Percentiles rank a stretch among this genome's conserved stretches.
Evolutionary conservation across 2,113 vertebrate genomes (phyloP).

Genomic region (Eurypyga helias): DNA sequence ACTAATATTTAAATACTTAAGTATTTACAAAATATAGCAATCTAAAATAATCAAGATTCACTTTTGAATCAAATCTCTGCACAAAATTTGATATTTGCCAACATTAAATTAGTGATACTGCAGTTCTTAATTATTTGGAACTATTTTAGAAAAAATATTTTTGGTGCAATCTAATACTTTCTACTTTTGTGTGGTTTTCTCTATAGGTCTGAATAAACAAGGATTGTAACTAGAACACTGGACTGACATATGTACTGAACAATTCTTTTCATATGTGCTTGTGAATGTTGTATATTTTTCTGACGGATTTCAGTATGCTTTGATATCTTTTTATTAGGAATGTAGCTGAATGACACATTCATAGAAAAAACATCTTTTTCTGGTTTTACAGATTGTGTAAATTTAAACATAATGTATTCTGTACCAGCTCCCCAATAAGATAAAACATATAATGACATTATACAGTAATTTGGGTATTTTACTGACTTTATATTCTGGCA

Average conservation of each 20-base stretch:
- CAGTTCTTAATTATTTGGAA: not conserved
- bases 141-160: not conserved
- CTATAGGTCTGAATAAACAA: not conserved
- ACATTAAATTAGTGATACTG: not conserved
- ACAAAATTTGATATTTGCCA: not conserved
- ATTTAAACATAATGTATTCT: conserved; percentile 68
- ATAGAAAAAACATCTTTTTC: not conserved
- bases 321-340: conserved; percentile 14
- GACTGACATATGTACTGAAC: not conserved
- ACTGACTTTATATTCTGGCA: conserved; percentile 74
- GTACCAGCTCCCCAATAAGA: conserved; percentile 55
- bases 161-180: not conserved
- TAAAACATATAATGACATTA: conserved; percentile 76
- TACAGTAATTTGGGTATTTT: conserved; percentile 73
- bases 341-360: conserved; percentile 24
- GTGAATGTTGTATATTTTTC: not conserved
- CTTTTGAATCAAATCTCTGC: not conserved
- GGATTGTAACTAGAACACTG: not conserved
- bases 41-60: not conserved
- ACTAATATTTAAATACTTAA: too few species aligned
- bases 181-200: not conserved
- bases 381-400: conserved; percentile 17
- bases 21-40: not conserved
- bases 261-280: not conserved
- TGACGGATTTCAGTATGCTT: not conserved